phyloP scores from a whole-genome alignment of 1,140 invertebrate species.

The Ridgeia piscesae region DNA sequence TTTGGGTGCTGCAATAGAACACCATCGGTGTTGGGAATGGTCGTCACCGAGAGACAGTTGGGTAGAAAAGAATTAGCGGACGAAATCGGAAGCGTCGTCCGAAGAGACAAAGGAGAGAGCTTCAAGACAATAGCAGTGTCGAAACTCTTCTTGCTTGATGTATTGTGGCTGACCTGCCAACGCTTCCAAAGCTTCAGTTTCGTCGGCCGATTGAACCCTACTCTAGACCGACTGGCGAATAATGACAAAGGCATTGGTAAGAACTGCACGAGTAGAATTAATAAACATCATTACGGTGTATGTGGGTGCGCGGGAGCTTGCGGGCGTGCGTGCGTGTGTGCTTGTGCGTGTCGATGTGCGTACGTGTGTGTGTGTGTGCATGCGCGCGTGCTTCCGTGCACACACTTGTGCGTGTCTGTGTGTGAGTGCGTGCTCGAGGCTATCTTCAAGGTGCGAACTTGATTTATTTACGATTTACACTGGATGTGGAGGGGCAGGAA shows the following conservation, averaged over 20 bases:
- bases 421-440: too few relatives aligned
- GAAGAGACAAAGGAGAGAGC: background rate
- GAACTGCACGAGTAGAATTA: too few relatives aligned
- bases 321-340: too few relatives aligned
- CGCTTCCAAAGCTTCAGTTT: slow-evolving; percentile 33
- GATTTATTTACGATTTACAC: too few relatives aligned
- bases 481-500: too few relatives aligned
- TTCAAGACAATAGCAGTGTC: slow-evolving; percentile 12
- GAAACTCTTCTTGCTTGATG: slow-evolving; percentile 29
- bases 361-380: too few relatives aligned
- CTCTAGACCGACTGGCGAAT: slow-evolving; percentile 31
- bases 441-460: too few relatives aligned
- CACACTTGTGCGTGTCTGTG: too few relatives aligned
- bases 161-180: slow-evolving; percentile 34
- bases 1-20: background rate
- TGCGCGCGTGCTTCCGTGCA: too few relatives aligned
- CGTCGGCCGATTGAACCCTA: slow-evolving; percentile 34
- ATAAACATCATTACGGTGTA: too few relatives aligned
- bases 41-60: background rate
- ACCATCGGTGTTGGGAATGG: background rate
- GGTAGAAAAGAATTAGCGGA: background rate
- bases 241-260: slow-evolving; percentile 33
- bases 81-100: background rate
- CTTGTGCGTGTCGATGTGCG: too few relatives aligned
- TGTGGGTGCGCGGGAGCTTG: too few relatives aligned